Evolutionary conservation across 2,113 vertebrate genomes (phyloP).

Genomic region (Macroglossus sobrinus): DNA sequence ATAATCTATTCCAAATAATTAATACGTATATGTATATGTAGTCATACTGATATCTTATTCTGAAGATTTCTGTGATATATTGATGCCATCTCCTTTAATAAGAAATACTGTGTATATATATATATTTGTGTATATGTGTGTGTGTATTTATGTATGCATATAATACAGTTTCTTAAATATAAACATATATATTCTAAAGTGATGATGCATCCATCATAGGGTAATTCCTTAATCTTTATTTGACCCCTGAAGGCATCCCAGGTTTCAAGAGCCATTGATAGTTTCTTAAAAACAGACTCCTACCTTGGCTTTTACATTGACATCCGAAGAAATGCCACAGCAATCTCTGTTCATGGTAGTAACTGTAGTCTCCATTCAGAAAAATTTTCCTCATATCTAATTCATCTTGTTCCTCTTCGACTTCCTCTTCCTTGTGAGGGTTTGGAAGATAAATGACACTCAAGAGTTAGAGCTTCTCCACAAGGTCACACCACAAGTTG

Average conservation of each 20-base stretch:
- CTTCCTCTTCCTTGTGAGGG: background rate
- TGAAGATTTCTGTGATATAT: conserved; percentile 30
- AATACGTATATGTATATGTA: background rate
- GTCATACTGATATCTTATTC: background rate
- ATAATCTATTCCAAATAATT: conserved; percentile 4
- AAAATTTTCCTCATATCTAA: background rate
- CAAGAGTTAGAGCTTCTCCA: background rate
- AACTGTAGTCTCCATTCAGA: background rate
- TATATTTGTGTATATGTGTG: background rate
- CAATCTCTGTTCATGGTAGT: background rate
- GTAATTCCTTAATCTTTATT: background rate
- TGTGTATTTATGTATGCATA: background rate
- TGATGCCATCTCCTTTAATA: background rate
- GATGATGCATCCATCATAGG: background rate
- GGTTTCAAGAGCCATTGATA: background rate
- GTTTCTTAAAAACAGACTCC: background rate
- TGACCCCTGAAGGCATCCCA: background rate
- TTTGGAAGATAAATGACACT: background rate
- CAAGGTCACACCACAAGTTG: background rate
- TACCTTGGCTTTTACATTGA: background rate
- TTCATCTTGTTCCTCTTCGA: background rate
- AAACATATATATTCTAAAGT: background rate
- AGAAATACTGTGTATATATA: background rate
- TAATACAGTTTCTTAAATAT: too few relatives aligned
- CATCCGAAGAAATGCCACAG: background rate